phyloP scores from a whole-genome alignment of 2,797 vertebrate genomes.

The Tauraco hartlaubi region DNA sequence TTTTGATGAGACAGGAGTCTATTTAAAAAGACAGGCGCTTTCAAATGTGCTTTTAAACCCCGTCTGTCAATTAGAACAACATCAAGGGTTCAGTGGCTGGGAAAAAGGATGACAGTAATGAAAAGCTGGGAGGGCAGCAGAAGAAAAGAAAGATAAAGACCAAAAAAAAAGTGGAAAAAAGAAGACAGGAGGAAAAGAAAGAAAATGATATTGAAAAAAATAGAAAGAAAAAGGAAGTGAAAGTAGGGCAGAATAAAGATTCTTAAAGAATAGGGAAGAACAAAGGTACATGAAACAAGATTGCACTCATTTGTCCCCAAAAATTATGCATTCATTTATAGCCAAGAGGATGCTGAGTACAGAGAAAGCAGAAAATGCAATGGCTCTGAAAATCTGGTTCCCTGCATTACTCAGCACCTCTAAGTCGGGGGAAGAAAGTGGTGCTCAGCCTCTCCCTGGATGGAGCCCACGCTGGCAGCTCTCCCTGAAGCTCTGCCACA shows the following conservation, averaged over 20 bases:
- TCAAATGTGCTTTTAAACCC: slow-evolving; percentile 82
- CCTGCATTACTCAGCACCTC: background rate
- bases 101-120: slow-evolving; percentile 83
- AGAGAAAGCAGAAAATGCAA: background rate
- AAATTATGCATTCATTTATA: slow-evolving; percentile 13
- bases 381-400: background rate
- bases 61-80: slow-evolving; percentile 82
- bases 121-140: slow-evolving; percentile 73
- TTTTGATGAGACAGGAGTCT: slow-evolving; percentile 82
- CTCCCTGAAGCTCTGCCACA: background rate
- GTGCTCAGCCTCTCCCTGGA: background rate
- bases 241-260: background rate
- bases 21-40: slow-evolving; percentile 82
- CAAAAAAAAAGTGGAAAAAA: background rate
- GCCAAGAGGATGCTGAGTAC: background rate
- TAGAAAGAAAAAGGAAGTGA: background rate
- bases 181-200: background rate
- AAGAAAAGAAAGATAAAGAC: slow-evolving; percentile 61
- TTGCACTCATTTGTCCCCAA: background rate
- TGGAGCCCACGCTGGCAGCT: background rate
- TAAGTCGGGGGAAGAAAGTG: background rate
- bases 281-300: slow-evolving; percentile 7
- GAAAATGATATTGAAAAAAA: background rate
- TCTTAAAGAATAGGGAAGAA: background rate
- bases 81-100: slow-evolving; percentile 79